Evolutionary conservation across 2,113 vertebrate species (phyloP), one percentile per base, ranked within the genome.

Genomic region (Rhynchopsitta pachyrhyncha): DNA sequence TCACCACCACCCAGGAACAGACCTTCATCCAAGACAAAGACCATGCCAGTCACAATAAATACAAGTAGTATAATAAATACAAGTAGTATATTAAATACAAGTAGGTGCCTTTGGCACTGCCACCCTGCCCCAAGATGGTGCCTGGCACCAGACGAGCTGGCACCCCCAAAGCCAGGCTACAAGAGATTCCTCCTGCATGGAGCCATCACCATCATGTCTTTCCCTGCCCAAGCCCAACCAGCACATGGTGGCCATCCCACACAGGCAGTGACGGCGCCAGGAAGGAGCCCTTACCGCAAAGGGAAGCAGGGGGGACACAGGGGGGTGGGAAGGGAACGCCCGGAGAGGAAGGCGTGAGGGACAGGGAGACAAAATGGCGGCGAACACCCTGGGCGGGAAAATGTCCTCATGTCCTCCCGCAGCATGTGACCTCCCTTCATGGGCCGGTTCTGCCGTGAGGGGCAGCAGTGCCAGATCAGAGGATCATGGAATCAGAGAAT

Each of bases 371-470:
- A 87, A 95, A 75, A 95, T 95, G 93, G 93, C 78, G 31, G 25
- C 8, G 0, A 19, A 64, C 2, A 1, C 46, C 1, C 0, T 8
- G 9, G 77, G 86, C 77, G 67, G 93, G 93, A 95, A 95, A 74
- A 57, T 1, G 74, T 4, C 42, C 29, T 52, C 0, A 5, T 0
- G 1, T 8, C 49, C 6, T 22, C 49, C 41, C 1, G 0, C 28
- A 7, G 17, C 0, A 0, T 1, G 7, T 0, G 2, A 23, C 50
- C 52, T 28, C 24, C 47, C 35, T 31, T 59, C 74, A 24, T 5
- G 35, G 75, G 55, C 7, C 13, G 3, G 47, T 1, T 0, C 5
- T 1, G 47, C 16, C 2, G 0, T 6, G 29, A 49, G 24, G 22
- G 14, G 33, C 57, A n/a, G 57, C 13, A 4, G 52, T 17, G 28